These are phyloP conservation scores for Schizothorax lantsangensis DNA, from an alignment of 2,797 vertebrate genomes.

Conservation along the genomic window DNA sequence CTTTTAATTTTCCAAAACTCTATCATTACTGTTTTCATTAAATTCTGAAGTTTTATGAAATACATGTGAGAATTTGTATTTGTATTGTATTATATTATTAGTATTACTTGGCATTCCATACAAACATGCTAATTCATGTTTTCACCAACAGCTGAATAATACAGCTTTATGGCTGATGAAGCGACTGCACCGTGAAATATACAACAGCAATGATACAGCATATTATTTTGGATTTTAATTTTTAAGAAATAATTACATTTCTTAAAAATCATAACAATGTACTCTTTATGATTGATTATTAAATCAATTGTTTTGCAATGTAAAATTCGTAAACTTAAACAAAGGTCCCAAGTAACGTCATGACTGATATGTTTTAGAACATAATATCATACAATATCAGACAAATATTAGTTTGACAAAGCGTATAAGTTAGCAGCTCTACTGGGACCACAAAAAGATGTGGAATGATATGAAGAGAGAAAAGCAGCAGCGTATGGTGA, in stretches of 20 bases:
- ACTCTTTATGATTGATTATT: background rate
- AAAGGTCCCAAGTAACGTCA: background rate
- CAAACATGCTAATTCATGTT: background rate
- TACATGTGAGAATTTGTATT: background rate
- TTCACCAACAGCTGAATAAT: background rate
- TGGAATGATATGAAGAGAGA: constrained; percentile 44
- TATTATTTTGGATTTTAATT: background rate
- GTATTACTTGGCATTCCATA: background rate
- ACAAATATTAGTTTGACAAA: background rate
- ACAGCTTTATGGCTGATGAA: background rate
- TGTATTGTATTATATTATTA: background rate
- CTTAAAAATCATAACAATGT: background rate
- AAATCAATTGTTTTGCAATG: background rate
- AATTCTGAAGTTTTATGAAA: background rate
- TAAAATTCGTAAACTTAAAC: background rate
- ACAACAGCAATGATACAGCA: background rate
- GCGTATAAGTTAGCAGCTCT: background rate
- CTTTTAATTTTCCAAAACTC: background rate
- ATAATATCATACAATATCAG: background rate
- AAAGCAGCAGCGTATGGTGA: constrained; percentile 5
- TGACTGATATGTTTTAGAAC: background rate
- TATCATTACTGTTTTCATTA: background rate
- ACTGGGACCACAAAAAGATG: constrained; percentile 11
- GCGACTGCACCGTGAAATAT: background rate
- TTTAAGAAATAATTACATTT: background rate